Evolutionary conservation across 2,888 invertebrate species (phyloP), one percentile per base, ranked within the genome.

Genomic region (Megaustenia siamemsis): DNA sequence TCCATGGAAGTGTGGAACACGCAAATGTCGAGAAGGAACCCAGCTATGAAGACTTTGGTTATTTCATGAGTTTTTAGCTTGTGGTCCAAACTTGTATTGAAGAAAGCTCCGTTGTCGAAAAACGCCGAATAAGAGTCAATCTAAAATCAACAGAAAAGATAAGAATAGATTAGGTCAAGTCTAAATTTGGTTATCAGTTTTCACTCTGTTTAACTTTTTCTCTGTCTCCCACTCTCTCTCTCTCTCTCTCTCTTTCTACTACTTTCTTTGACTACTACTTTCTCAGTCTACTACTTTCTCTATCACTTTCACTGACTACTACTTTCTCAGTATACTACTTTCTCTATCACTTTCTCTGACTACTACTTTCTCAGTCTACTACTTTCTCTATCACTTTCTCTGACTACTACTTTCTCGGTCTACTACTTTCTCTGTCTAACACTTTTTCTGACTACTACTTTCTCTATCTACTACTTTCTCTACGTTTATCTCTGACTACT

Each of bases 21-120:
- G 84, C 93, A 93, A 86, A 87, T 91, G 83, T 93, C 93, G 2
- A 89, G 81, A 1, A 92, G 92, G 18, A 93, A 87, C 0, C 93
- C 93, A 0, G 89, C 87, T 1, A 93, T 85, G 69, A 90, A 89
- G 43, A 93, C 89, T 0, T 79, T 86, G 0, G 77, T 85, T 32
- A 93, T 90, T 2, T 77, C 86, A n/a, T 80, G 77, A 6, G 79
- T 18, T 35, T 85, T 60, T 21, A 93, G 86, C 8, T 88, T 69
- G 21, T 63, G 35, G 24, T 91, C 38, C 56, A 93, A 83, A 21
- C 88, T 86, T 2, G 93, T 92, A 69, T 90, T 88, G 2, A 83
- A 78, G 80, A 92, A 90, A 0, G 87, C 77, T 0, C 92, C 92
- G 85, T 92, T 92, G 87, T 92, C 92, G 80, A 83, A 90, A 80